phyloP scores from a whole-genome alignment of 2,888 invertebrate genomes.

The Merodon equestris region DNA sequence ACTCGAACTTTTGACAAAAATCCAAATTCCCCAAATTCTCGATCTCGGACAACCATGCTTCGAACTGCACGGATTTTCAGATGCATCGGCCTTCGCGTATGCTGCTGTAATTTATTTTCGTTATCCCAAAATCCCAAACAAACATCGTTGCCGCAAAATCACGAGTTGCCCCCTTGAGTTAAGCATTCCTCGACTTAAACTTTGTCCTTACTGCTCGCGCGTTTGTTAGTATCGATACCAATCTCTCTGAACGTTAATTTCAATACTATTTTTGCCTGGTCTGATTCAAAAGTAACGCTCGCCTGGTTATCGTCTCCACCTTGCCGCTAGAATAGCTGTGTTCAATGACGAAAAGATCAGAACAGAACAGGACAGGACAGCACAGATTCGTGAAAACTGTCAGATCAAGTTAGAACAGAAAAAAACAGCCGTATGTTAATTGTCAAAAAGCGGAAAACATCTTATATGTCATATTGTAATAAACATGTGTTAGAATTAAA shows the following conservation, averaged over 20 bases:
- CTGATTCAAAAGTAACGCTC: slow-evolving; percentile 72
- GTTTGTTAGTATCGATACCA: slow-evolving; percentile 1
- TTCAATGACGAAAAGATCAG: no score
- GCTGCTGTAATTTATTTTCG: slow-evolving; percentile 39
- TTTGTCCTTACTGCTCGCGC: slow-evolving; percentile 2
- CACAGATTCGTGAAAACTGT: no score
- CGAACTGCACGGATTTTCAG: slow-evolving; percentile 31
- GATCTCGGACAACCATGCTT: background rate
- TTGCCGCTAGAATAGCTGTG: slow-evolving; percentile 42
- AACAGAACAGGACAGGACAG: no score
- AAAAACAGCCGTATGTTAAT: no score
- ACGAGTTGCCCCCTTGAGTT: slow-evolving; percentile 1
- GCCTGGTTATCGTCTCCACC: slow-evolving; percentile 69
- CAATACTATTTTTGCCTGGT: slow-evolving; percentile 30
- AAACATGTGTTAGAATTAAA: no score
- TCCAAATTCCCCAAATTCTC: slow-evolving; percentile 10
- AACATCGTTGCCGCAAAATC: slow-evolving; percentile 16
- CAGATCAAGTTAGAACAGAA: no score
- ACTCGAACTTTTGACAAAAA: slow-evolving; percentile 4
- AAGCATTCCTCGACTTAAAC: slow-evolving; percentile 19
- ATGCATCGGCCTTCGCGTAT: slow-evolving; percentile 38
- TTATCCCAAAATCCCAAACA: slow-evolving; percentile 1
- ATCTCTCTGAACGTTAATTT: background rate
- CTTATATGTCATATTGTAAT: no score
- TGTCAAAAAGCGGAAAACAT: no score